phyloP scores from a whole-genome alignment of 2,888 invertebrate species.

The Drosophila subquinaria region DNA sequence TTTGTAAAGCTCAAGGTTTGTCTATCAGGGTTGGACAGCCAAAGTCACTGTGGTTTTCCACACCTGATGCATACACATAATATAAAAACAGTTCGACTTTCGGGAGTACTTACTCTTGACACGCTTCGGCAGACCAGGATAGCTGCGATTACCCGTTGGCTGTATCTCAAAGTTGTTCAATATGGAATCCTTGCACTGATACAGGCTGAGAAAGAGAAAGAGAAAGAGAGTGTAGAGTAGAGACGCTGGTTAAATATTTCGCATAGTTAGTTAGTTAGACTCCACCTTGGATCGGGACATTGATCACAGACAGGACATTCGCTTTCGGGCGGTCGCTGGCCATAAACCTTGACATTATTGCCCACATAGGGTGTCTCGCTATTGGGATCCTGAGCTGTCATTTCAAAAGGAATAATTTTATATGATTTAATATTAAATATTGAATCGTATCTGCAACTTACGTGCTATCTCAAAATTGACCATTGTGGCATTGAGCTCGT shows the following conservation, averaged over 20 bases:
- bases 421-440: background rate
- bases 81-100: background rate
- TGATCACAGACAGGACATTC: slow-evolving; percentile 89
- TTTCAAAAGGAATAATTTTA: no score
- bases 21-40: no score
- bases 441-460: slow-evolving; percentile 80
- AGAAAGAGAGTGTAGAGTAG: background rate
- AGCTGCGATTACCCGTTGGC: slow-evolving; percentile 88
- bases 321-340: slow-evolving; percentile 88
- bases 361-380: slow-evolving; percentile 86
- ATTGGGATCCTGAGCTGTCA: slow-evolving; percentile 86
- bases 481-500: slow-evolving; percentile 92
- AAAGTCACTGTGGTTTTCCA: no score
- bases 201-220: slow-evolving; percentile 80
- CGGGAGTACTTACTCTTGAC: slow-evolving; percentile 77
- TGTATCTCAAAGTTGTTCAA: slow-evolving; percentile 88
- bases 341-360: slow-evolving; percentile 86
- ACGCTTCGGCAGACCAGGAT: slow-evolving; percentile 86
- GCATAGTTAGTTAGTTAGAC: no score
- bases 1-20: no score
- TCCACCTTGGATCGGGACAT: slow-evolving; percentile 87
- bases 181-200: slow-evolving; percentile 87
- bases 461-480: slow-evolving; percentile 90
- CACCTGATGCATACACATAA: background rate
- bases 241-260: background rate